Evolutionary conservation across 2,797 vertebrate species (phyloP).

Genomic region (Dermochelys coriacea): DNA sequence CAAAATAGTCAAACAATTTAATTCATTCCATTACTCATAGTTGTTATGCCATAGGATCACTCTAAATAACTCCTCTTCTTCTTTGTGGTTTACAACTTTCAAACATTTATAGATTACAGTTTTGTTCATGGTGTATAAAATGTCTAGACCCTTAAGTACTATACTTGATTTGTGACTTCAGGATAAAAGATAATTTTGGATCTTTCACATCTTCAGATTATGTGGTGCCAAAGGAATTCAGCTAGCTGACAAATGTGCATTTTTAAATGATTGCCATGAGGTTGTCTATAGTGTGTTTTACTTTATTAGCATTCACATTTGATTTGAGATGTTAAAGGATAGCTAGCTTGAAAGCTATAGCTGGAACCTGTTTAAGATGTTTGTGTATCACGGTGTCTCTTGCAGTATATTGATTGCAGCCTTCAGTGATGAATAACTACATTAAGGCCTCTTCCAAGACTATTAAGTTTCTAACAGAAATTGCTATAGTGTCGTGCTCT

Average conservation of each 20-base stretch:
- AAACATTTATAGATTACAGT: background rate
- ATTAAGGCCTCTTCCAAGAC: background rate
- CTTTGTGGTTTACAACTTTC: background rate
- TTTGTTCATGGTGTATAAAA: constrained; percentile 34
- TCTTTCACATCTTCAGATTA: constrained; percentile 62
- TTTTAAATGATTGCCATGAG: background rate
- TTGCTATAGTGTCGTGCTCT: background rate
- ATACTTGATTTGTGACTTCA: constrained; percentile 38
- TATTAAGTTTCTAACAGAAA: background rate
- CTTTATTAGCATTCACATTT: constrained; percentile 46
- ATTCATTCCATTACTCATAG: background rate
- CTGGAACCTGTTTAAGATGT: background rate
- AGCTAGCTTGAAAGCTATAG: constrained; percentile 9
- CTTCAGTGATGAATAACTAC: background rate
- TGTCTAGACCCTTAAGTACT: constrained; percentile 56
- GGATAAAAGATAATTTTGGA: constrained; percentile 57
- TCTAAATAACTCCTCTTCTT: background rate
- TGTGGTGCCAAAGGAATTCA: constrained; percentile 34
- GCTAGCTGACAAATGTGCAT: constrained; percentile 32
- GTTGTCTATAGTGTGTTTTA: background rate
- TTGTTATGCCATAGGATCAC: background rate
- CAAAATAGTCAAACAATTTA: background rate
- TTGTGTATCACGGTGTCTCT: background rate
- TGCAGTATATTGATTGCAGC: background rate
- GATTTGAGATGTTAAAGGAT: background rate